Conservation (phyloP, 2,797 vertebrate species). For the Mus caroli region DNA sequence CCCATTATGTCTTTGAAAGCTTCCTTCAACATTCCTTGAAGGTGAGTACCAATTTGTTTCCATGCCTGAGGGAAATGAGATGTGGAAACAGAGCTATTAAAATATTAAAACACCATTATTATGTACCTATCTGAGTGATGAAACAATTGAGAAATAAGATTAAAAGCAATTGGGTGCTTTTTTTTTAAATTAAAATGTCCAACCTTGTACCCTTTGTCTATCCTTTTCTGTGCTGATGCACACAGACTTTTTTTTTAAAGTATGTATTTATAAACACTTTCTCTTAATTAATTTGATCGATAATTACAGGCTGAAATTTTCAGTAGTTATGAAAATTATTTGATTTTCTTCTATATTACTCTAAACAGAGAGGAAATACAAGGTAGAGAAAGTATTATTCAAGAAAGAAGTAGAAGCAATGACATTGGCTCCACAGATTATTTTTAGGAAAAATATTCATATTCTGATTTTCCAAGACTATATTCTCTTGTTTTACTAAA, state of each 20-base stretch:
- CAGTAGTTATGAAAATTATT: conserved; percentile 51
- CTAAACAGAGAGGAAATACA: not conserved
- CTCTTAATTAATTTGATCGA: conserved; percentile 55
- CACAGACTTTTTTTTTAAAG: not conserved
- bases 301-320: conserved; percentile 39
- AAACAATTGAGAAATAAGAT: conserved; percentile 49
- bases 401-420: conserved; percentile 25
- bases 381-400: conserved; percentile 23
- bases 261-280: not conserved
- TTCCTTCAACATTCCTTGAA: conserved; percentile 31
- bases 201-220: conserved; percentile 37
- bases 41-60: not conserved
- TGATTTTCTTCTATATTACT: conserved; percentile 51
- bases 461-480: not conserved
- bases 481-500: conserved; percentile 34
- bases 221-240: conserved; percentile 17
- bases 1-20: not conserved
- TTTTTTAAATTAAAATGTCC: conserved; percentile 22
- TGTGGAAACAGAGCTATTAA: conserved; percentile 51
- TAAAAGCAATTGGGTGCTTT: not conserved
- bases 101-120: conserved; percentile 55
- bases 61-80: conserved; percentile 43
- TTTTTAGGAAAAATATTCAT: conserved; percentile 23
- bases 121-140: conserved; percentile 40
- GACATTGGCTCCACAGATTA: not conserved